A percentile compares a stretch with the other conserved stretches of the same genome.
These are phyloP conservation scores for Graptemys geographica DNA, from an alignment of 2,797 vertebrate genomes.

Conservation along the genomic window DNA sequence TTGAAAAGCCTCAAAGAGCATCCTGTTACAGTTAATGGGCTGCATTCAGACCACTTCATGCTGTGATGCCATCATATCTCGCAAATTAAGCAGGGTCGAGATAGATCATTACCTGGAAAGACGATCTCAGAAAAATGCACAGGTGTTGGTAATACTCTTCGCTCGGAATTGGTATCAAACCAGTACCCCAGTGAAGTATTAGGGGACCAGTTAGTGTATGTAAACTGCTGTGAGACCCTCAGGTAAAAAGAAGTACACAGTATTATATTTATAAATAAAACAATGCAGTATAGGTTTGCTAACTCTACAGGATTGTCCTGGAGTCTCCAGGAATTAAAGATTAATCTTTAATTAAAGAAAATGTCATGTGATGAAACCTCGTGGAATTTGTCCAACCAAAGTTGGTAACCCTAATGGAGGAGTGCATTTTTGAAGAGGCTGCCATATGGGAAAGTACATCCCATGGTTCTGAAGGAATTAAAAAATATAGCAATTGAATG, in stretches of 20 bases:
- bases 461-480: background rate
- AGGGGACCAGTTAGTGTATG: background rate
- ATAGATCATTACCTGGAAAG: background rate
- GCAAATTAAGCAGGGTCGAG: constrained; percentile 10
- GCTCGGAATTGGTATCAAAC: fast-evolving
- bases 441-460: background rate
- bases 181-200: background rate
- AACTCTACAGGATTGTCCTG: too few species aligned
- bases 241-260: fast-evolving
- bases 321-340: too few species aligned
- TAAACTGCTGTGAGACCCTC: fast-evolving
- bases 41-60: background rate
- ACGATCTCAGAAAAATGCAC: constrained; percentile 9
- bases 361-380: too few species aligned
- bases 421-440: background rate
- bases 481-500: background rate
- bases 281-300: background rate
- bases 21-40: constrained; percentile 59
- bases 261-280: background rate
- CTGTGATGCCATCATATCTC: constrained; percentile 59
- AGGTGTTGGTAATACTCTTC: fast-evolving
- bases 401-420: background rate
- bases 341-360: too few species aligned
- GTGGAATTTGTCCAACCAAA: too few species aligned
- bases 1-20: constrained; percentile 2